Percentiles rank a stretch among this genome's conserved stretches.
phyloP scores from a whole-genome alignment of 2,888 invertebrate genomes.

The Neelides folsomi region DNA sequence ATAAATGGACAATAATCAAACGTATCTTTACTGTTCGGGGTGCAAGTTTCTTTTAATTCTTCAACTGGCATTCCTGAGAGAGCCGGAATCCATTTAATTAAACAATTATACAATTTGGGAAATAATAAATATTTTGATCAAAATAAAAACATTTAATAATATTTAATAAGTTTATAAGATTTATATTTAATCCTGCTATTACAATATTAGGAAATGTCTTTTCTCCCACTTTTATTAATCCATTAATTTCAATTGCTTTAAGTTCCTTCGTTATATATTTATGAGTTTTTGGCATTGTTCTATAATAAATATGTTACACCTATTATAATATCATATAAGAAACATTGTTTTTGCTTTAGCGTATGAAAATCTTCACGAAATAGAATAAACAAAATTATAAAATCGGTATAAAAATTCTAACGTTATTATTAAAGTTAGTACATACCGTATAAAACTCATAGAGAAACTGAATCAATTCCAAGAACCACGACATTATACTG shows the following conservation, averaged over 20 bases:
- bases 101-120: neutral
- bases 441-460: slow-evolving; percentile 64
- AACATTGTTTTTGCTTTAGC: too few relatives aligned
- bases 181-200: too few relatives aligned
- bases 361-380: too few relatives aligned
- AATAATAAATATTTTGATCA: neutral
- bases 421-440: too few relatives aligned
- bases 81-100: slow-evolving; percentile 59
- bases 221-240: slow-evolving; percentile 87
- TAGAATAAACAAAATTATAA: too few relatives aligned
- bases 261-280: slow-evolving; percentile 46
- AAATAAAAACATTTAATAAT: too few relatives aligned
- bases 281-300: slow-evolving; percentile 54
- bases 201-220: slow-evolving; percentile 79
- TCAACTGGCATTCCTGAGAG: slow-evolving; percentile 56
- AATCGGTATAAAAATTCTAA: too few relatives aligned
- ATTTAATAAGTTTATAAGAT: too few relatives aligned
- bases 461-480: slow-evolving; percentile 73
- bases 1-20: slow-evolving; percentile 71
- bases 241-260: slow-evolving; percentile 61
- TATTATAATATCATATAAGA: too few relatives aligned
- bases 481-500: slow-evolving; percentile 56
- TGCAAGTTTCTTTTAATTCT: slow-evolving; percentile 52
- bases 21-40: slow-evolving; percentile 44
- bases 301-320: too few relatives aligned